phyloP scores from a whole-genome alignment of 2,113 vertebrate species.

The Ramphastos sulfuratus region DNA sequence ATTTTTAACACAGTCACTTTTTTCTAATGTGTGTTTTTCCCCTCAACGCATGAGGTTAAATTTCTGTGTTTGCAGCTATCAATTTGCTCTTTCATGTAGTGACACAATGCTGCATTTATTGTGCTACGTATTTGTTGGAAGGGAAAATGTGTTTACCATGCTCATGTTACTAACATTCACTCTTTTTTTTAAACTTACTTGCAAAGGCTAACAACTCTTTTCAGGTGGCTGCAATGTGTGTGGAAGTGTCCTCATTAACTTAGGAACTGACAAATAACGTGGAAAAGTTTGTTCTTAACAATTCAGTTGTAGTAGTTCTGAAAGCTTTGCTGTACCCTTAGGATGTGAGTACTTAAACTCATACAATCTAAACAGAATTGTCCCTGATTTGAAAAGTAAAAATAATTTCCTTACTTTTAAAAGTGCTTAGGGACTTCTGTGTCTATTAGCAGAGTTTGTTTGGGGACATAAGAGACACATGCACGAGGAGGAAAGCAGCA shows the following conservation, averaged over 20 bases:
- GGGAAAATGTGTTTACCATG: not conserved
- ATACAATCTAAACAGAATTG: not conserved
- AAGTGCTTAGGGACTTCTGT: not conserved
- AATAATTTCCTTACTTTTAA: no score
- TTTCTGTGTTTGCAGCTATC: not conserved
- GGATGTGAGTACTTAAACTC: not conserved
- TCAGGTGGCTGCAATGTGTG: not conserved
- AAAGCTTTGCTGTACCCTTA: not conserved
- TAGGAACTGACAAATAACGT: not conserved
- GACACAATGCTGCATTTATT: not conserved
- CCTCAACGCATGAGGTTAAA: not conserved
- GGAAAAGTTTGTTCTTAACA: not conserved
- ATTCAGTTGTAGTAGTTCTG: not conserved
- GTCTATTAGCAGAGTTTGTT: not conserved
- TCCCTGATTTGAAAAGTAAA: no score
- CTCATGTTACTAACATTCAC: fast-evolving
- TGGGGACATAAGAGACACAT: not conserved
- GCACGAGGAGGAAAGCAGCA: not conserved
- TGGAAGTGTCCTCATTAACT: not conserved
- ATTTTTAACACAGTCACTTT: not conserved
- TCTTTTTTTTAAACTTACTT: not conserved
- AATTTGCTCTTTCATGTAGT: not conserved
- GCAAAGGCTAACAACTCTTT: not conserved
- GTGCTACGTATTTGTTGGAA: not conserved
- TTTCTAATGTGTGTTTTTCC: not conserved